These are phyloP conservation scores for Steinernema hermaphroditum DNA, from an alignment of 2,888 invertebrate species.

Conservation along the genomic window DNA sequence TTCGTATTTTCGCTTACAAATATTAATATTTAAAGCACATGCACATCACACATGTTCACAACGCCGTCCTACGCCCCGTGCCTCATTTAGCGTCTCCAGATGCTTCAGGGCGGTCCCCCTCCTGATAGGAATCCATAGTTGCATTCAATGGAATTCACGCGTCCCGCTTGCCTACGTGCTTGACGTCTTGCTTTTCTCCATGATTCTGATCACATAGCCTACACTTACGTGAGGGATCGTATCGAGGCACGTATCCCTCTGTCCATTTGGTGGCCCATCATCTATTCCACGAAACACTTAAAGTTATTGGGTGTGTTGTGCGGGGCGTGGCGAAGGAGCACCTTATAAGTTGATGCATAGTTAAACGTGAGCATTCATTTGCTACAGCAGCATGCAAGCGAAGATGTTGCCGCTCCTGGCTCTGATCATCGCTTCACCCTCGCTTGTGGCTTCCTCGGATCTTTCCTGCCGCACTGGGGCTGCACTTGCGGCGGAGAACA, in stretches of 20 bases:
- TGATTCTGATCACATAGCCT: neutral
- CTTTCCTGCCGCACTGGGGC: slow-evolving; percentile 8
- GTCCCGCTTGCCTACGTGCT: neutral
- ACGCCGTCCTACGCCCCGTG: too few species aligned
- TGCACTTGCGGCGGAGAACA: neutral
- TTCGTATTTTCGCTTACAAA: neutral
- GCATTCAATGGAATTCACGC: too few species aligned
- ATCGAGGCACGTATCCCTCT: slow-evolving; percentile 7
- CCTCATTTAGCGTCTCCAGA: neutral
- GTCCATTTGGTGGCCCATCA: slow-evolving; percentile 18
- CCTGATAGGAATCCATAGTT: neutral
- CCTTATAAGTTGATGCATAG: slow-evolving; percentile 30
- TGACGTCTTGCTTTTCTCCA: neutral
- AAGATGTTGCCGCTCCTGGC: slow-evolving; percentile 30
- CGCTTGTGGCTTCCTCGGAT: slow-evolving; percentile 4
- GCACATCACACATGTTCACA: neutral
- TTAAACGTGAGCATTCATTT: slow-evolving; percentile 31
- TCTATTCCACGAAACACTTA: slow-evolving; percentile 30
- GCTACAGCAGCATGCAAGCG: slow-evolving; percentile 24
- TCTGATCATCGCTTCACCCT: slow-evolving; percentile 17
- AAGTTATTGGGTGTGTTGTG: slow-evolving; percentile 31
- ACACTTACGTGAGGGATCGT: neutral
- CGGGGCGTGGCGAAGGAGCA: slow-evolving; percentile 20
- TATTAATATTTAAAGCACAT: neutral
- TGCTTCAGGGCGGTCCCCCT: neutral